Evolutionary conservation across 2,797 vertebrate genomes (phyloP).

Genomic region (Cottoperca gobio): DNA sequence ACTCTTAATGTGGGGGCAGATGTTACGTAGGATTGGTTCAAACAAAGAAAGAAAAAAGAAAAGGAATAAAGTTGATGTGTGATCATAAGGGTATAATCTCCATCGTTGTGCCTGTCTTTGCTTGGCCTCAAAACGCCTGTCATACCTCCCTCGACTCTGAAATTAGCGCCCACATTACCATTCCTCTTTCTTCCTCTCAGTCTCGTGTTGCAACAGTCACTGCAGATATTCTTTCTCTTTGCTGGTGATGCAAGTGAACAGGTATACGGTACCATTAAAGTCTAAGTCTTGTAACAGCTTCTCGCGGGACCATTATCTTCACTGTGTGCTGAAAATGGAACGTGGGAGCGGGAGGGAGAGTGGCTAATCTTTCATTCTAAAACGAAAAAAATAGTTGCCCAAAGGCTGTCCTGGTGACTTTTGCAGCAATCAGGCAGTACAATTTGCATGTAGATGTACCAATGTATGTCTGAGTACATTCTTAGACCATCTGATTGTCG

Average conservation of each 20-base stretch:
- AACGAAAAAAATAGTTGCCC: neutral
- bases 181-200: constrained; percentile 22
- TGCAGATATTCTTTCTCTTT: neutral
- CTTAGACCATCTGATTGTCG: constrained; percentile 9
- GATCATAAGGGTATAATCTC: constrained; percentile 15
- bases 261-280: constrained; percentile 35
- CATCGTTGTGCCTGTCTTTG: constrained; percentile 11
- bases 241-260: constrained; percentile 18
- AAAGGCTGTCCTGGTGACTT: neutral
- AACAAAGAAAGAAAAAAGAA: neutral
- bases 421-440: neutral
- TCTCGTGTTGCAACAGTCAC: constrained; percentile 15
- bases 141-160: constrained; percentile 20
- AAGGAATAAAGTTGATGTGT: neutral
- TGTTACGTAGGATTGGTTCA: neutral
- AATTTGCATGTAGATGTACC: neutral
- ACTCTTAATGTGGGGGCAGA: neutral
- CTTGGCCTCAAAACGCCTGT: constrained; percentile 35
- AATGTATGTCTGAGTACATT: neutral
- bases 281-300: constrained; percentile 25
- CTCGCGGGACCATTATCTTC: constrained; percentile 4
- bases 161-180: constrained; percentile 34
- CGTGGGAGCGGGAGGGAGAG: neutral
- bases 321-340: constrained; percentile 13
- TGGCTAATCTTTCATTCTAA: constrained; percentile 16